phyloP scores from a whole-genome alignment of 2,888 invertebrate species.

The Archips xylosteana region DNA sequence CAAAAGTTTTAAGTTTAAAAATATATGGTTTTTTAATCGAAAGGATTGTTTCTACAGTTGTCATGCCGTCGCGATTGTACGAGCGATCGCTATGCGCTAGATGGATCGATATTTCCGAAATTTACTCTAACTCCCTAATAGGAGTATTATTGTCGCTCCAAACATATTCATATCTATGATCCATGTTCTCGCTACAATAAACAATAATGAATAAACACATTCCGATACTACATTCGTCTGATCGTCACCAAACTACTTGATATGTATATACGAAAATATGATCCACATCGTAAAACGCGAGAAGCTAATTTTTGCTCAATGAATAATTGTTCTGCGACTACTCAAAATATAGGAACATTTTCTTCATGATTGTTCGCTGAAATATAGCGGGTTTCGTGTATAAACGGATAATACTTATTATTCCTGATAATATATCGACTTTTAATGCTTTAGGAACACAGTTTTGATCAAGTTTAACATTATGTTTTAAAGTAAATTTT shows the following conservation, averaged over 20 bases:
- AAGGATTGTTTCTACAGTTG: constrained; percentile 27
- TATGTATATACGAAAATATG: constrained; percentile 75
- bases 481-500: background rate
- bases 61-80: background rate
- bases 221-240: constrained; percentile 39
- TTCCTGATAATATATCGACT: constrained; percentile 25
- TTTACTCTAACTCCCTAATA: constrained; percentile 61
- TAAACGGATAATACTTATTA: constrained; percentile 13
- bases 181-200: constrained; percentile 32
- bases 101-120: constrained; percentile 35
- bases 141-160: constrained; percentile 70
- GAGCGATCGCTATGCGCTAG: background rate
- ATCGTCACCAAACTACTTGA: constrained; percentile 66
- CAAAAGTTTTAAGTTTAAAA: constrained; percentile 44
- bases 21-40: constrained; percentile 39
- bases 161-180: constrained; percentile 51
- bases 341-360: constrained; percentile 53
- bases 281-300: constrained; percentile 39
- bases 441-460: background rate
- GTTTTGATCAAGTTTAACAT: background rate
- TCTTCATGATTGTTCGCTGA: constrained; percentile 29
- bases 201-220: constrained; percentile 3
- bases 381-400: constrained; percentile 13
- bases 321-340: constrained; percentile 66
- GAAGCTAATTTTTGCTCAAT: constrained; percentile 63